These are phyloP conservation scores for Rhyzopertha dominica DNA, from an alignment of 1,140 invertebrate genomes.

Conservation along the genomic window DNA sequence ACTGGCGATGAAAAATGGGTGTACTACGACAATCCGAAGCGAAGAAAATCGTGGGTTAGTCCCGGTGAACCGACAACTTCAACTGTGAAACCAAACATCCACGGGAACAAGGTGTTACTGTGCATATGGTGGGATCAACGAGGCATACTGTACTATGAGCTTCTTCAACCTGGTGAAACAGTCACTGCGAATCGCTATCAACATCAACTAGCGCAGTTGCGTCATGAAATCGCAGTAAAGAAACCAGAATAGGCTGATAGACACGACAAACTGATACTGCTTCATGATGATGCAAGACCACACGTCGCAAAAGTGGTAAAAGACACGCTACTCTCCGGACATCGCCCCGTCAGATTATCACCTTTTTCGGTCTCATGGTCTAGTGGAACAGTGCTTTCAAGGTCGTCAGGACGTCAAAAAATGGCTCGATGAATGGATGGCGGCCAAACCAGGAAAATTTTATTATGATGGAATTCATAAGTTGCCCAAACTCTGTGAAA, in stretches of 20 bases:
- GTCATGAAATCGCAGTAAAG: conserved; percentile 7
- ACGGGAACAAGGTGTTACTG: background rate
- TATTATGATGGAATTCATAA: too few species aligned
- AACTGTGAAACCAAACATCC: conserved; percentile 15
- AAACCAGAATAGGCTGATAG: conserved; percentile 13
- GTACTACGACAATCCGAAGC: conserved; percentile 21
- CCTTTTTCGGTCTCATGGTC: too few species aligned
- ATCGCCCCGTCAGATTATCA: too few species aligned
- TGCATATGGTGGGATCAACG: conserved; percentile 21
- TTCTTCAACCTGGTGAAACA: conserved; percentile 22
- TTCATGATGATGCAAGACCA: conserved; percentile 21
- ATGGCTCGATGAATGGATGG: too few species aligned
- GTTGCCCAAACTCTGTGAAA: too few species aligned
- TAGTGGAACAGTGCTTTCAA: too few species aligned
- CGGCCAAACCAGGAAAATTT: too few species aligned
- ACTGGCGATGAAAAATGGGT: conserved; percentile 20
- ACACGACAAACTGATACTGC: conserved; percentile 21
- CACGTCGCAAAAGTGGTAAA: conserved; percentile 28
- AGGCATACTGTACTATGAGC: conserved; percentile 20
- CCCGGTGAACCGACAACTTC: too few species aligned
- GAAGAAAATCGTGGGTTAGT: conserved; percentile 25
- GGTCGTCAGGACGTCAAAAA: too few species aligned
- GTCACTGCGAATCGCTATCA: conserved; percentile 22
- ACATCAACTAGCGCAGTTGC: too few species aligned
- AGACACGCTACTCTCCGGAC: too few species aligned